These are phyloP conservation scores for Hyppa rectilinea DNA, from an alignment of 2,888 invertebrate species.

Conservation along the genomic window DNA sequence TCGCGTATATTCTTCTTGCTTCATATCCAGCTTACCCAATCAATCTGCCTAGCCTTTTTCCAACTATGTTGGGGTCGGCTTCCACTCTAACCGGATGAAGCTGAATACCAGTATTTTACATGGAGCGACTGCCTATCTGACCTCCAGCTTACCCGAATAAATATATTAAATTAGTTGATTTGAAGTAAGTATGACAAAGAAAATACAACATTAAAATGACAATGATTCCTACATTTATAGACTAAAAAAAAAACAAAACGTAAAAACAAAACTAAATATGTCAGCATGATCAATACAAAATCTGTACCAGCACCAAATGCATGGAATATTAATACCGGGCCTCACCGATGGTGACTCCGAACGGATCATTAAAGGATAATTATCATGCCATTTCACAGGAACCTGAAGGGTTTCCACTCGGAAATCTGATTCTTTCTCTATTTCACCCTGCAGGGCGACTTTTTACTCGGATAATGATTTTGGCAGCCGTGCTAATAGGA, in stretches of 20 bases:
- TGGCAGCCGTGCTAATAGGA: conserved; percentile 38
- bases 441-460: conserved; percentile 71
- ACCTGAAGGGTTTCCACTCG: conserved; percentile 84
- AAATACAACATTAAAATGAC: background rate
- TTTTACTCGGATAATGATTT: conserved; percentile 67
- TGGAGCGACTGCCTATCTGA: no score
- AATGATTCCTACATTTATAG: background rate
- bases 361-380: conserved; percentile 88
- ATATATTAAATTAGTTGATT: background rate
- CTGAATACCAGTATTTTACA: no score
- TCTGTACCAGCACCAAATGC: conserved; percentile 82
- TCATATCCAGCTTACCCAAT: background rate
- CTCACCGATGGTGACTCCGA: conserved; percentile 83
- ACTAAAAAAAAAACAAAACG: background rate
- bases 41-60: no score
- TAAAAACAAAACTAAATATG: background rate
- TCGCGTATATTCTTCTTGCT: background rate
- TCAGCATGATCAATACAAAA: conserved; percentile 48
- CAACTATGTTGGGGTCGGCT: no score
- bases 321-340: conserved; percentile 84
- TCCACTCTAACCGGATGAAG: no score
- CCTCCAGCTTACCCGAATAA: background rate
- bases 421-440: conserved; percentile 87
- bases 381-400: conserved; percentile 87
- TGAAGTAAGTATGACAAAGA: background rate